phyloP scores from a whole-genome alignment of 1,140 invertebrate species.

The Aleiodes sp. region DNA sequence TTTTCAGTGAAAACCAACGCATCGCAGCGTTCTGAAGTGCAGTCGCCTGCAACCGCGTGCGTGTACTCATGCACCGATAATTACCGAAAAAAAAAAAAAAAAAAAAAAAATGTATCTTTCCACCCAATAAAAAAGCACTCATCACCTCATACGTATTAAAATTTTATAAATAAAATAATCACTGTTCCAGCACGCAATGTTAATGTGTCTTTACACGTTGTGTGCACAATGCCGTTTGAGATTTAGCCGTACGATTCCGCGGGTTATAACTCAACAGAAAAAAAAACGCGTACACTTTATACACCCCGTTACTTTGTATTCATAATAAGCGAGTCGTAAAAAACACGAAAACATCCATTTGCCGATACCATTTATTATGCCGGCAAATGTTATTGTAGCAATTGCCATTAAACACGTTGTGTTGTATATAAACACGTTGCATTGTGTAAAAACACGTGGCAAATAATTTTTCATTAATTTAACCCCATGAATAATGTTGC shows the following conservation, averaged over 20 bases:
- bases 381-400: slow-evolving; percentile 30
- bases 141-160: not conserved
- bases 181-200: not conserved
- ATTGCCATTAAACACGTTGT: slow-evolving; percentile 36
- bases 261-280: slow-evolving; percentile 21
- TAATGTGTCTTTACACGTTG: not conserved
- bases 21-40: too few relatives aligned
- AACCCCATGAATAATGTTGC: too few relatives aligned
- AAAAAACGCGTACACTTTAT: slow-evolving; percentile 30
- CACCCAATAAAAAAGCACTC: not conserved
- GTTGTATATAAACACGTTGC: slow-evolving; percentile 29
- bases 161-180: not conserved
- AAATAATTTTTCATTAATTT: too few relatives aligned
- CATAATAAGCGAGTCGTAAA: slow-evolving; percentile 55
- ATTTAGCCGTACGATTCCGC: slow-evolving; percentile 36
- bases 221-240: slow-evolving; percentile 17
- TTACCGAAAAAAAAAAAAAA: too few relatives aligned
- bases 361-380: slow-evolving; percentile 47
- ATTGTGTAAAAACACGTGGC: slow-evolving; percentile 29
- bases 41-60: too few relatives aligned
- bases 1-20: too few relatives aligned
- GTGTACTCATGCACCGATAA: too few relatives aligned
- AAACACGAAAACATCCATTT: slow-evolving; percentile 57
- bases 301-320: slow-evolving; percentile 45
- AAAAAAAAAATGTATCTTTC: too few relatives aligned